These are phyloP conservation scores for Yoshiicerus persimilis DNA, from an alignment of 1,140 invertebrate genomes.

Conservation along the genomic window DNA sequence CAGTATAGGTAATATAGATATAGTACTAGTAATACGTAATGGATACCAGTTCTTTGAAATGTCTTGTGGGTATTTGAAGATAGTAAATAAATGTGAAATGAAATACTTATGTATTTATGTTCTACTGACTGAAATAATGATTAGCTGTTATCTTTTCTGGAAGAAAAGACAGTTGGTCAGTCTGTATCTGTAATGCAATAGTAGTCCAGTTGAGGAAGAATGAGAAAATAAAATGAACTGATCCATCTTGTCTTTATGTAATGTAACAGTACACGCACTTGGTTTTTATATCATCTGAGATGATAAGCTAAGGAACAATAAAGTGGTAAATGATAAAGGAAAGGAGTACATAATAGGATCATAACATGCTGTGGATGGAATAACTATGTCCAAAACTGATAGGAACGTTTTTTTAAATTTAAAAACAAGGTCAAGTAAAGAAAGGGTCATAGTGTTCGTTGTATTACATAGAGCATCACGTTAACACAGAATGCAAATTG, in stretches of 20 bases:
- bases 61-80: no score
- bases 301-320: neutral
- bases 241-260: neutral
- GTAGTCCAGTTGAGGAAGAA: neutral
- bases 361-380: neutral
- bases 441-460: neutral
- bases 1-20: no score
- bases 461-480: neutral
- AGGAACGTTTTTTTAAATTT: no score
- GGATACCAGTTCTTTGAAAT: no score
- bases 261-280: conserved; percentile 6
- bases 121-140: neutral
- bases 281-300: neutral
- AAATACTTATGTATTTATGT: neutral
- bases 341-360: neutral
- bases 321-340: neutral
- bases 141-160: neutral
- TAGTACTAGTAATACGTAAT: no score
- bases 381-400: neutral
- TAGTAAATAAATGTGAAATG: neutral
- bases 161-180: neutral
- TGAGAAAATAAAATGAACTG: neutral
- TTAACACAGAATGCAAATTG: neutral
- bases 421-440: neutral
- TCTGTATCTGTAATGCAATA: no score